Evolutionary conservation across 1,140 invertebrate genomes (phyloP).

Genomic region (Globodera ellingtonae): DNA sequence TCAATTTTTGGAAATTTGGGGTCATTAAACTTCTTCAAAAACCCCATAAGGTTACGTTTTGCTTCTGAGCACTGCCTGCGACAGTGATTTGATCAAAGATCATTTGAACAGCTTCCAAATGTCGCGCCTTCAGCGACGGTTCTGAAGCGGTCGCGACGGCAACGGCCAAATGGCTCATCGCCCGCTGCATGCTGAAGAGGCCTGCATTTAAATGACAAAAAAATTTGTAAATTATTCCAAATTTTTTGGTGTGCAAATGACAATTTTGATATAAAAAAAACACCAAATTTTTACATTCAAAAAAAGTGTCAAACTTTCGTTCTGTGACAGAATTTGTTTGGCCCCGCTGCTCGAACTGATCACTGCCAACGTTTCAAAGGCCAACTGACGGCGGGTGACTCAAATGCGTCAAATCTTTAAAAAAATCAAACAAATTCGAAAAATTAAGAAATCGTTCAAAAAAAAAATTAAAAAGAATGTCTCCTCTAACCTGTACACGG

Average conservation of each 20-base stretch:
- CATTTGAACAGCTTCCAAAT: conserved; percentile 19
- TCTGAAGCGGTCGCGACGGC: conserved; percentile 5
- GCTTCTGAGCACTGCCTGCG: background rate
- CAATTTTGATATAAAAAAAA: too few species aligned
- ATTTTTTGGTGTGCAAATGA: background rate
- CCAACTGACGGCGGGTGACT: conserved; percentile 17
- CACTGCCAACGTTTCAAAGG: conserved; percentile 26
- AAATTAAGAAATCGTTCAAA: too few species aligned
- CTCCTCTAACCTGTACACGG: background rate
- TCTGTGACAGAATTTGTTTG: conserved; percentile 7
- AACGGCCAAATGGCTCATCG: conserved; percentile 13
- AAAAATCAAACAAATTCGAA: background rate
- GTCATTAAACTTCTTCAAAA: too few species aligned
- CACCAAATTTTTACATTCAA: background rate
- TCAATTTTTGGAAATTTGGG: too few species aligned
- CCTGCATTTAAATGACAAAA: background rate
- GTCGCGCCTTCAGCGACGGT: conserved; percentile 17
- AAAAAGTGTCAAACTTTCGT: conserved; percentile 7
- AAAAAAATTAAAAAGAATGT: background rate
- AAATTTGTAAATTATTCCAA: background rate
- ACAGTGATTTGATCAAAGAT: conserved; percentile 3
- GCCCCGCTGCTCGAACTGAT: conserved; percentile 16
- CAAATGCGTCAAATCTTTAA: conserved; percentile 18
- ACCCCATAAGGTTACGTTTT: background rate
- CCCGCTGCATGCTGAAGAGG: conserved; percentile 6